Conservation (phyloP, 2,888 invertebrate species). For the Drosophila conformis region DNA sequence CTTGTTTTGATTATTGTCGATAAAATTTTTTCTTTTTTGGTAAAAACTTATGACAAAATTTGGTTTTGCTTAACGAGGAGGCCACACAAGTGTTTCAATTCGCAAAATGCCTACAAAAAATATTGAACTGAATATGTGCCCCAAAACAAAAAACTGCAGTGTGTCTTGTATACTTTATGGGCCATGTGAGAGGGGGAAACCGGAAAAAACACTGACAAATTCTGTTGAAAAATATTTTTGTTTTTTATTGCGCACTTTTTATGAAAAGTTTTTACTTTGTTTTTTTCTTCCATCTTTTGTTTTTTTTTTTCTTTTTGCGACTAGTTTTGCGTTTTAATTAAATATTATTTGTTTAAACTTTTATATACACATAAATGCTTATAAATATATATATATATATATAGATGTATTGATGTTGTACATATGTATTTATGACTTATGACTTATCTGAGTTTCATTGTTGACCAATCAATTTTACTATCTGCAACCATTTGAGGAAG, state of each 20-base stretch:
- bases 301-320: neutral
- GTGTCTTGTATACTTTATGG: neutral
- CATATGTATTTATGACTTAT: neutral
- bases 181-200: neutral
- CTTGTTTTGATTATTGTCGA: slow-evolving; percentile 21
- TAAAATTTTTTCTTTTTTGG: slow-evolving; percentile 17
- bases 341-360: slow-evolving; percentile 24
- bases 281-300: neutral
- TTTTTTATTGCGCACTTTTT: slow-evolving; percentile 11
- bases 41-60: slow-evolving; percentile 25
- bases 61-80: slow-evolving; percentile 17
- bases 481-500: slow-evolving; percentile 24
- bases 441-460: slow-evolving; percentile 21
- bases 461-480: slow-evolving; percentile 28
- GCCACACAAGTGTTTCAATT: slow-evolving; percentile 40
- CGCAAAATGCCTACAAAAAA: slow-evolving; percentile 11
- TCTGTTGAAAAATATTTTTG: neutral
- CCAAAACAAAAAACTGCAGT: slow-evolving; percentile 1
- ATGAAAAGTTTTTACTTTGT: slow-evolving; percentile 12
- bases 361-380: neutral
- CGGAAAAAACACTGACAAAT: neutral
- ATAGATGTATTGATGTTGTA: neutral
- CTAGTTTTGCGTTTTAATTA: slow-evolving; percentile 3
- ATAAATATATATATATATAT: neutral
- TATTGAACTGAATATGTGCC: slow-evolving; percentile 19